Evolutionary conservation across 2,888 invertebrate species (phyloP), one percentile per base, ranked within the genome.

Genomic region (Leptura quadrifasciata): DNA sequence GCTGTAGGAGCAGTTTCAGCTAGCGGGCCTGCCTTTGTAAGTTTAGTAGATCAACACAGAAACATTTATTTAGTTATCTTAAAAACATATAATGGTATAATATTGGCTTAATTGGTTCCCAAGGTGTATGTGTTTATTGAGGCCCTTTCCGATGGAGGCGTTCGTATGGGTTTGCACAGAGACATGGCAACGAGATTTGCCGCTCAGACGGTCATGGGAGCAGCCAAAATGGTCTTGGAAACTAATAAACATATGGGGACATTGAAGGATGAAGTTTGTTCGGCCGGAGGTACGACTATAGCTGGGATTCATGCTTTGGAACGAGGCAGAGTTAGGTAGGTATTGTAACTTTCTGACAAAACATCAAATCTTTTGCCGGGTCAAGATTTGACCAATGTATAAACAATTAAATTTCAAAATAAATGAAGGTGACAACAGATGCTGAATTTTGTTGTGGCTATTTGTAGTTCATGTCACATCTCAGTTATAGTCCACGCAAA

Each of bases 1-100:
- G 93, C 95, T 39, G 83, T 95, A 58, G 94, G 95, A 10, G 95
- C 94, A 1, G 88, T 98, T 0, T 92, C 95, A 67, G 97, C 95
- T 9, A 95, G 96, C 90, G 98, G 97, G 2, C 97, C 97, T 35
- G 98, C 98, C 52, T 98, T 94, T 92, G 97, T 97, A 91, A 92
- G 93, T 90, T 70, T 70, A 54, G 17, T 3, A 24, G 27, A 24
- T 47, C 8, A 61, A 20, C 20, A 18, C 24, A 18, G n/a, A 12
- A 27, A 5, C n/a, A n/a, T 31, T 61, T n/a, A 20, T 20, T 20
- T 61, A 60, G 18, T 27, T 15, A 15, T 60, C 4, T 8, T n/a
- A n/a, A n/a, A n/a, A n/a, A n/a, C n/a, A n/a, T n/a, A n/a, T n/a
- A n/a, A n/a, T n/a, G n/a, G n/a, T n/a, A 47, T 15, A 15, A 47